phyloP scores from a whole-genome alignment of 1,140 invertebrate species.

The Ceratina japonica region DNA sequence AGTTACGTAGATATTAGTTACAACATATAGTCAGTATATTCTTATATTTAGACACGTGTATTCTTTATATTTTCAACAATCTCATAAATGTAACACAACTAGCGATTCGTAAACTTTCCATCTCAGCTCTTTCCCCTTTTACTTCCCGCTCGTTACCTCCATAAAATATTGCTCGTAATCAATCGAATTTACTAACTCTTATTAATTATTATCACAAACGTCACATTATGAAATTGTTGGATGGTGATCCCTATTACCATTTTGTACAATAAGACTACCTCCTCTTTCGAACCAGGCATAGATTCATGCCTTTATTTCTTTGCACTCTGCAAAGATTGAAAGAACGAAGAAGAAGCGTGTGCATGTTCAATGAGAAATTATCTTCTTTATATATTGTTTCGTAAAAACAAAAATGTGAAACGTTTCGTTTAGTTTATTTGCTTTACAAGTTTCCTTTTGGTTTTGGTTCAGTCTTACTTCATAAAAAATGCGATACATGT shows the following conservation, averaged over 20 bases:
- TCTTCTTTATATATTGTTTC: slow-evolving; percentile 2
- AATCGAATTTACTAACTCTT: slow-evolving; percentile 44
- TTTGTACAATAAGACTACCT: slow-evolving; percentile 64
- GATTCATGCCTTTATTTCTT: background rate
- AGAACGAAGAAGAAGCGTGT: slow-evolving; percentile 4
- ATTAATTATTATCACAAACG: slow-evolving; percentile 58
- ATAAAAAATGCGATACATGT: slow-evolving; percentile 47
- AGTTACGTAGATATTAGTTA: slow-evolving; percentile 52
- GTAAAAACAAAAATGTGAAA: slow-evolving; percentile 30
- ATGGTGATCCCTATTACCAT: slow-evolving; percentile 68
- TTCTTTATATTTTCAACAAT: slow-evolving; percentile 58
- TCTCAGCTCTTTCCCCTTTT: too few species aligned
- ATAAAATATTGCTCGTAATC: slow-evolving; percentile 51
- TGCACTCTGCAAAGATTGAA: slow-evolving; percentile 5
- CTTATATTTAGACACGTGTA: slow-evolving; percentile 58
- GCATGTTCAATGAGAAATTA: background rate
- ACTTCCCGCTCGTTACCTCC: slow-evolving; percentile 24
- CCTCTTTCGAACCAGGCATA: slow-evolving; percentile 39
- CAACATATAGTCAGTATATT: slow-evolving; percentile 54
- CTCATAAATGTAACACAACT: slow-evolving; percentile 59
- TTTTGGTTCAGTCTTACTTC: slow-evolving; percentile 60
- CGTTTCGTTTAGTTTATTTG: slow-evolving; percentile 31
- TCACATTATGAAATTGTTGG: slow-evolving; percentile 66
- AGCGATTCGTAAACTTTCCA: slow-evolving; percentile 32
- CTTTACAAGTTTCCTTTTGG: slow-evolving; percentile 47